phyloP scores from a whole-genome alignment of 2,888 invertebrate species.

The Drosophila maculinotata region DNA sequence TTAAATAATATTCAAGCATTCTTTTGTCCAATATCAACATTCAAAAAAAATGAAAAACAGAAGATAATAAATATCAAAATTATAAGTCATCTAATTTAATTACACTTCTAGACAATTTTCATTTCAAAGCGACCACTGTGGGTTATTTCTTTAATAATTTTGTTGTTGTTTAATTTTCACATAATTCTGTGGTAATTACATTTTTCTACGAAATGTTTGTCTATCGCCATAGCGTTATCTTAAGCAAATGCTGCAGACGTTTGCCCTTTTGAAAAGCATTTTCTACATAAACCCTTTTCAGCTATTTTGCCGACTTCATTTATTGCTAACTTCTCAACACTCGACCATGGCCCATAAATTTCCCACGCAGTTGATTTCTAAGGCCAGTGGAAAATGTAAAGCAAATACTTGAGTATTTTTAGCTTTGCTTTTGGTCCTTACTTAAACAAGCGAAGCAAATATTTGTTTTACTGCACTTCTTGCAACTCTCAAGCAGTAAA shows the following conservation, averaged over 20 bases:
- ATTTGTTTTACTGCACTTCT: constrained; percentile 61
- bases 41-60: too few relatives aligned
- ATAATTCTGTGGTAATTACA: not conserved
- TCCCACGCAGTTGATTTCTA: constrained; percentile 10
- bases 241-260: not conserved
- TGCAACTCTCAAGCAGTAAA: constrained; percentile 14
- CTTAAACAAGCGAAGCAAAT: constrained; percentile 51
- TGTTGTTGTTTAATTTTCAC: not conserved
- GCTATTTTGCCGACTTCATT: not conserved
- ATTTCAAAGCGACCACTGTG: too few relatives aligned
- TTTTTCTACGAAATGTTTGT: not conserved
- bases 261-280: not conserved
- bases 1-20: too few relatives aligned
- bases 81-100: too few relatives aligned
- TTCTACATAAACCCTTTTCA: not conserved
- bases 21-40: too few relatives aligned
- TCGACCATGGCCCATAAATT: constrained; percentile 30
- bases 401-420: constrained; percentile 1
- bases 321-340: constrained; percentile 3
- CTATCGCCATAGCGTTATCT: not conserved
- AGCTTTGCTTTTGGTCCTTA: constrained; percentile 10
- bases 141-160: too few relatives aligned
- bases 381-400: constrained; percentile 7
- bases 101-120: too few relatives aligned
- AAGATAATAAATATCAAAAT: too few relatives aligned